Conservation (phyloP, 2,797 vertebrate genomes). For the Dermochelys coriacea region DNA sequence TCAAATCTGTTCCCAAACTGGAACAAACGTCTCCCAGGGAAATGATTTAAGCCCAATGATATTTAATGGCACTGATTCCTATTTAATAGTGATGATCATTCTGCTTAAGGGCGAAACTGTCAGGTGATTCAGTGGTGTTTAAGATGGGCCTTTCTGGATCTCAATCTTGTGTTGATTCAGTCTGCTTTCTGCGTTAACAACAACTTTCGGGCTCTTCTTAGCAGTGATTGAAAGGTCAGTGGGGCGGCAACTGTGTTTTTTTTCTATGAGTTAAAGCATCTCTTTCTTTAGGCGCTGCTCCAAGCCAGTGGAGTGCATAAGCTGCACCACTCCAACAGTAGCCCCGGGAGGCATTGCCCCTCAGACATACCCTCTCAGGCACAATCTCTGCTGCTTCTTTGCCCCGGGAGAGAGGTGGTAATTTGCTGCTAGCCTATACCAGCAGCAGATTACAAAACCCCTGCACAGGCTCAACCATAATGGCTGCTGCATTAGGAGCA, state of each 20-base stretch:
- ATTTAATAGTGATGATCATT: background rate
- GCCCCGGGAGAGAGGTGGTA: background rate
- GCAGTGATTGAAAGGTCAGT: background rate
- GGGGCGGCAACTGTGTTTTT: background rate
- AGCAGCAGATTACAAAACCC: background rate
- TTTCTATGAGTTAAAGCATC: background rate
- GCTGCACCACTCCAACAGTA: background rate
- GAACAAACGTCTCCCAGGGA: background rate
- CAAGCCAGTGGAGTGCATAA: background rate
- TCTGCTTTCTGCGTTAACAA: background rate
- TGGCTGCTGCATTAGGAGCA: background rate
- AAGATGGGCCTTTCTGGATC: background rate
- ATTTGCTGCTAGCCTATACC: background rate
- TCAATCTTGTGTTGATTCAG: background rate
- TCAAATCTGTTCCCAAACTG: background rate
- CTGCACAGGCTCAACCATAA: background rate
- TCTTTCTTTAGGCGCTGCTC: background rate
- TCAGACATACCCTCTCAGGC: background rate
- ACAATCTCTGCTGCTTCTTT: background rate
- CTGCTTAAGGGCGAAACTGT: background rate
- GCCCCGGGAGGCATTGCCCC: too few species aligned
- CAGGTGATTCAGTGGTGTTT: background rate
- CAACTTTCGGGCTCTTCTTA: background rate
- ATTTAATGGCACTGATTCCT: background rate
- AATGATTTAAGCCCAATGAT: background rate